Evolutionary conservation across 2,113 vertebrate genomes (phyloP).

Genomic region (Acanthisitta chloris): DNA sequence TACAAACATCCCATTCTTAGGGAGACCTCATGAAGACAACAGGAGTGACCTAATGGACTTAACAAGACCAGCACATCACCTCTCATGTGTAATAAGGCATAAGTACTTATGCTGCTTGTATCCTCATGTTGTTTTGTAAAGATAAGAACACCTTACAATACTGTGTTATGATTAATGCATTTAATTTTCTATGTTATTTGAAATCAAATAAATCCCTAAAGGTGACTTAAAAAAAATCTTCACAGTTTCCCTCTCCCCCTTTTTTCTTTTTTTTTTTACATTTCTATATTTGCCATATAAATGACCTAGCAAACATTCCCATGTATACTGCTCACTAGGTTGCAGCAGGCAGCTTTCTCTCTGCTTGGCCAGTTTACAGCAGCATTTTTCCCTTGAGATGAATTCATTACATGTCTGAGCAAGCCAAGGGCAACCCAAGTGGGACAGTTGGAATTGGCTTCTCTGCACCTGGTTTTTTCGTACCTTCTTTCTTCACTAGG

Average conservation of each 20-base stretch:
- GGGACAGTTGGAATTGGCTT: neutral
- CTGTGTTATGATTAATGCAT: neutral
- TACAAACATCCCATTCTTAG: neutral
- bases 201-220: neutral
- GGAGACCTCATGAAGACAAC: neutral
- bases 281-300: neutral
- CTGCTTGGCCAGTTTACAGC: neutral
- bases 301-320: neutral
- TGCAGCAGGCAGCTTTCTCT: neutral
- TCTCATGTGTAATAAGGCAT: neutral
- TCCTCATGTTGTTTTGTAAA: neutral
- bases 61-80: neutral
- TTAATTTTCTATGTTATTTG: neutral
- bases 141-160: neutral
- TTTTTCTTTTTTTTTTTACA: neutral
- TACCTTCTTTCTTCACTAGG: neutral
- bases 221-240: neutral
- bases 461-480: neutral
- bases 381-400: neutral
- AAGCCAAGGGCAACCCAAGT: neutral
- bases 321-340: neutral
- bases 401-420: neutral
- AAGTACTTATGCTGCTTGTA: neutral
- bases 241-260: neutral
- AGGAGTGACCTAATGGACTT: neutral